These are phyloP conservation scores for Heliconius aoede DNA, from an alignment of 2,888 invertebrate genomes.

Conservation along the genomic window DNA sequence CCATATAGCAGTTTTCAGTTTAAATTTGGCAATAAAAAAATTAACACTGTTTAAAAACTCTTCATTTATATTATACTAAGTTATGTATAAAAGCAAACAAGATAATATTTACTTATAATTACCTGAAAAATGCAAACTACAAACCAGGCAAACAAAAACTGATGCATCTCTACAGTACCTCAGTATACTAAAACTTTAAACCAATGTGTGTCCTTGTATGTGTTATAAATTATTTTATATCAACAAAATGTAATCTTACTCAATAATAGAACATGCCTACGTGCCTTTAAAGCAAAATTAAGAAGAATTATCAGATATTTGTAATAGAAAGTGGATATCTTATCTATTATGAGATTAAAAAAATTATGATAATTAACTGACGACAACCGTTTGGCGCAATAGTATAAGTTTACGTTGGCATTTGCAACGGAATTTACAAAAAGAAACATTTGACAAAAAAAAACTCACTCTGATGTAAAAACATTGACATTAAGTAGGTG, in stretches of 20 bases:
- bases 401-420: not conserved
- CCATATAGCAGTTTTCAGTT: too few relatives aligned
- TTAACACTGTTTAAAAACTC: too few relatives aligned
- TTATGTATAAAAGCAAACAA: not conserved
- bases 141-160: conserved; percentile 42
- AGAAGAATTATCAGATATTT: not conserved
- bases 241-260: conserved; percentile 18
- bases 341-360: conserved; percentile 6
- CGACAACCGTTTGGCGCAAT: not conserved
- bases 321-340: conserved; percentile 1
- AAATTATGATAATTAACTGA: not conserved
- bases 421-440: too few relatives aligned
- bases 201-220: not conserved
- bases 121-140: conserved; percentile 35
- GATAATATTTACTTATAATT: not conserved
- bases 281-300: conserved; percentile 19
- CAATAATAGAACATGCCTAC: conserved; percentile 19
- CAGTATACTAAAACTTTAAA: conserved; percentile 13
- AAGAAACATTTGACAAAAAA: too few relatives aligned
- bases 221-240: conserved; percentile 31
- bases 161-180: conserved; percentile 46
- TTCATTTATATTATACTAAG: too few relatives aligned
- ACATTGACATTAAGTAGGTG: too few relatives aligned
- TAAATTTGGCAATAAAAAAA: too few relatives aligned
- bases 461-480: too few relatives aligned